These are phyloP conservation scores for Crambe crambe DNA, from an alignment of 37 sponge, comb jelly and placozoan genomes.

Conservation along the genomic window DNA sequence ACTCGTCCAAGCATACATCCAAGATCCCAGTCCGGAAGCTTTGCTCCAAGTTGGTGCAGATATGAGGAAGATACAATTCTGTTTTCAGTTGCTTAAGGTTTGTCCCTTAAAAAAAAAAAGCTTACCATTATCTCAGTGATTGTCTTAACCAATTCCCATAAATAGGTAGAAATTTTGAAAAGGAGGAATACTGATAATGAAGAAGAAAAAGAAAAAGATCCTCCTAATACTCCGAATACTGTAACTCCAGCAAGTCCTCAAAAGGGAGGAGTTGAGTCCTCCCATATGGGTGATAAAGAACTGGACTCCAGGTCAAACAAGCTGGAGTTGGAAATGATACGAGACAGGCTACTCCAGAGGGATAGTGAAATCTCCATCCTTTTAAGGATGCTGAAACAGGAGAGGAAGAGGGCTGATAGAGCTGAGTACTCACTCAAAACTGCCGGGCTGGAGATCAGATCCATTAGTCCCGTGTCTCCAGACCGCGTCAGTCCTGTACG, in stretches of 20 bases:
- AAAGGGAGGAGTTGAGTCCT: neutral
- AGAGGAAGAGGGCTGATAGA: constrained; percentile 73
- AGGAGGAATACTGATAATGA: too few species aligned
- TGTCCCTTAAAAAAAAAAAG: too few species aligned
- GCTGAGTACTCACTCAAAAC: constrained; percentile 60
- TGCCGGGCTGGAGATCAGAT: constrained; percentile 5
- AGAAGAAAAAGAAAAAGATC: neutral
- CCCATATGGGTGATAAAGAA: too few species aligned
- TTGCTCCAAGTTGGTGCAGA: constrained; percentile 78
- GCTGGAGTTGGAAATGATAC: constrained; percentile 67
- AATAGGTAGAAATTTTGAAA: too few species aligned
- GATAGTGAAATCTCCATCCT: constrained; percentile 94
- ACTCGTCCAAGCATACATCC: constrained; percentile 73
- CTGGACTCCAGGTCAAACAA: too few species aligned
- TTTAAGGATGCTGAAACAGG: constrained; percentile 91
- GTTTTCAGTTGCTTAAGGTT: constrained; percentile 88
- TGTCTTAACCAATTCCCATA: too few species aligned
- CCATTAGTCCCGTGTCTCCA: constrained; percentile 11
- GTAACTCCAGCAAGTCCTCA: neutral
- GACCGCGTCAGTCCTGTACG: constrained; percentile 43
- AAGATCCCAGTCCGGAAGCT: constrained; percentile 72
- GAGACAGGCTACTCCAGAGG: constrained; percentile 83
- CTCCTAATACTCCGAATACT: neutral
- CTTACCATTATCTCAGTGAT: too few species aligned
- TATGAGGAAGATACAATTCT: constrained; percentile 92